Evolutionary conservation across 2,797 vertebrate species (phyloP).

Genomic region (Muraenolepis orangiensis): DNA sequence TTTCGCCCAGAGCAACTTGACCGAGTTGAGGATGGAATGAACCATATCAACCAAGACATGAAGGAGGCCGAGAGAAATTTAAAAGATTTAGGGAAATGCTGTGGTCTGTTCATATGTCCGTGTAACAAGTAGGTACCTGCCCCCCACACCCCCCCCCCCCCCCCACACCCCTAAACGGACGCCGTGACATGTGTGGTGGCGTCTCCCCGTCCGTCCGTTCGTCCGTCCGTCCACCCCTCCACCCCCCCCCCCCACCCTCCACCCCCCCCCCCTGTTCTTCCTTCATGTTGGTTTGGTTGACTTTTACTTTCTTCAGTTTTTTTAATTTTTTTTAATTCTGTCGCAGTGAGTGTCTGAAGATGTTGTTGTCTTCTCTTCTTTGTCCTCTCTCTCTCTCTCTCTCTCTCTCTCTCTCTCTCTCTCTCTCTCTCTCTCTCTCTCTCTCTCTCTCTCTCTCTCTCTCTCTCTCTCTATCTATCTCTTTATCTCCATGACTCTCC

Average conservation of each 20-base stretch:
- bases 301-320: constrained; percentile 33
- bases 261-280: constrained; percentile 68
- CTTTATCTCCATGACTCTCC: too few relatives aligned
- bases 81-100: constrained; percentile 99
- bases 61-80: constrained; percentile 99
- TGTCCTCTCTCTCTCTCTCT: constrained; percentile 65
- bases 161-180: too few relatives aligned
- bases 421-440: constrained; percentile 87
- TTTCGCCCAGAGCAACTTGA: constrained; percentile 99
- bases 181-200: constrained; percentile 95
- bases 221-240: too few relatives aligned
- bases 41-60: constrained; percentile 99
- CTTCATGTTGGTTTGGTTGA: constrained; percentile 82
- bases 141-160: too few relatives aligned
- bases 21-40: constrained; percentile 99
- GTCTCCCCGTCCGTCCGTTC: too few relatives aligned
- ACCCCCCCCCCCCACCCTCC: constrained; percentile 64
- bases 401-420: constrained; percentile 79
- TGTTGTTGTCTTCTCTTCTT: constrained; percentile 89
- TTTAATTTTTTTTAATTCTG: too few relatives aligned
- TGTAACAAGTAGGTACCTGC: constrained; percentile 99
- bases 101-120: constrained; percentile 99
- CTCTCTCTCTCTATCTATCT: background rate
- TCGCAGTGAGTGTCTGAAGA: constrained; percentile 99
- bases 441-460: constrained; percentile 68